phyloP scores from a whole-genome alignment of 2,888 invertebrate species.

The Lutraria lutraria region DNA sequence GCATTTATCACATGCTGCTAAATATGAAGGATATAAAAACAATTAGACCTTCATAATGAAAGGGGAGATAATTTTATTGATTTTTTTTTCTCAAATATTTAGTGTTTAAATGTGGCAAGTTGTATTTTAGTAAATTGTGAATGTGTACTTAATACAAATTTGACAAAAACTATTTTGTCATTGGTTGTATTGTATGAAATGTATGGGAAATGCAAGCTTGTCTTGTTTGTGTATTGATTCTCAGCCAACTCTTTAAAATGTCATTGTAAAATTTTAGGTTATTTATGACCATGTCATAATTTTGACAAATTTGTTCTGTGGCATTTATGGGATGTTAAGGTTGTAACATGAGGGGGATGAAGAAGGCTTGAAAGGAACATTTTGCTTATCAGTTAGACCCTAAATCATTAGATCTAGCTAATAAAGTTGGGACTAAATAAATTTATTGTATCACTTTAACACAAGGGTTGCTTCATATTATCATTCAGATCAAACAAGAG shows the following conservation, averaged over 20 bases:
- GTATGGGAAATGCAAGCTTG: constrained; percentile 24
- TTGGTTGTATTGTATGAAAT: neutral
- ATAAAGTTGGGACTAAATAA: constrained; percentile 41
- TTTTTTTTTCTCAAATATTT: neutral
- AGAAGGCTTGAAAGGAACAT: neutral
- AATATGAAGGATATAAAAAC: no score
- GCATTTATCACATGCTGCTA: no score
- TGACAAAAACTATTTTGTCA: neutral
- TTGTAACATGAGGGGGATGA: neutral
- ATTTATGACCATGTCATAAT: constrained; percentile 23
- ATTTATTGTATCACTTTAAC: constrained; percentile 50
- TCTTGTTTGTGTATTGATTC: neutral
- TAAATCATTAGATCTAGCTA: constrained; percentile 26
- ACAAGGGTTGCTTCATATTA: constrained; percentile 19
- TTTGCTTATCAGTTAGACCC: constrained; percentile 11
- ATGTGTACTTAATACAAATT: neutral
- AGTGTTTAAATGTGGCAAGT: neutral
- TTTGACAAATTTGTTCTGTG: constrained; percentile 9
- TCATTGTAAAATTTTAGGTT: neutral
- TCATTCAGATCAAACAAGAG: constrained; percentile 28
- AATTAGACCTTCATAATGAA: no score
- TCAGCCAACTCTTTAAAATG: neutral
- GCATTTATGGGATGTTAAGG: constrained; percentile 1
- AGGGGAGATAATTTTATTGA: constrained; percentile 9
- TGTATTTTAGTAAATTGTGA: neutral